Evolutionary conservation across 1,140 invertebrate genomes (phyloP).

Genomic region (Drosophila ogumai): DNA sequence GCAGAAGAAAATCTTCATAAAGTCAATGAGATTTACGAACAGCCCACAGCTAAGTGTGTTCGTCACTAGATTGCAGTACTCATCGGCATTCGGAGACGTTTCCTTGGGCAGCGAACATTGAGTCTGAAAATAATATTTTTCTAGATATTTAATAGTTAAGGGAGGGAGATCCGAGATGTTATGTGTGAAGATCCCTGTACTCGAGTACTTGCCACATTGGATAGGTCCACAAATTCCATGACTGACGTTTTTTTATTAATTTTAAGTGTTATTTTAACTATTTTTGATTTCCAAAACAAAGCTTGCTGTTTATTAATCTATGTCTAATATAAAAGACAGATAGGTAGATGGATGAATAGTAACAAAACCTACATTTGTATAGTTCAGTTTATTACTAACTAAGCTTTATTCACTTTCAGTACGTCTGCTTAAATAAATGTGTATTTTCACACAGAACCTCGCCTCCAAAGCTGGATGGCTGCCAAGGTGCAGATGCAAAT

Average conservation of each 20-base stretch:
- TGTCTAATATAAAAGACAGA: background rate
- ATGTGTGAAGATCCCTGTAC: background rate
- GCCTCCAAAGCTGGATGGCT: slow-evolving; percentile 12
- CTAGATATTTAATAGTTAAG: background rate
- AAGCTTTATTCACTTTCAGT: background rate
- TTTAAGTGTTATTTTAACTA: background rate
- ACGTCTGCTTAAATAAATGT: background rate
- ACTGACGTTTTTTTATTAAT: no score
- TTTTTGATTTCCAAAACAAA: background rate
- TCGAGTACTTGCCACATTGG: slow-evolving; percentile 18
- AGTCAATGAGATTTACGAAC: slow-evolving; percentile 30
- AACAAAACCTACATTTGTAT: background rate
- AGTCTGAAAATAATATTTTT: background rate
- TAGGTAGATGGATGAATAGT: background rate
- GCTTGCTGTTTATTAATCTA: background rate
- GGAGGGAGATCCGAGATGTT: background rate
- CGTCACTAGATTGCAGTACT: slow-evolving; percentile 19
- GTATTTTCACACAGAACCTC: slow-evolving; percentile 5
- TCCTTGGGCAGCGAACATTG: background rate
- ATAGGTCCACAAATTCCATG: slow-evolving; percentile 11
- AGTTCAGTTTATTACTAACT: background rate
- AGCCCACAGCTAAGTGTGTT: slow-evolving; percentile 8
- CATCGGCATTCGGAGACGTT: background rate
- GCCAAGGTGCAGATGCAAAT: slow-evolving; percentile 63
- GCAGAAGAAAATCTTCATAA: slow-evolving; percentile 41